Base-by-base conservation (phyloP, 2,113 vertebrate species). In the Eulacestoma nigropectus region DNA sequence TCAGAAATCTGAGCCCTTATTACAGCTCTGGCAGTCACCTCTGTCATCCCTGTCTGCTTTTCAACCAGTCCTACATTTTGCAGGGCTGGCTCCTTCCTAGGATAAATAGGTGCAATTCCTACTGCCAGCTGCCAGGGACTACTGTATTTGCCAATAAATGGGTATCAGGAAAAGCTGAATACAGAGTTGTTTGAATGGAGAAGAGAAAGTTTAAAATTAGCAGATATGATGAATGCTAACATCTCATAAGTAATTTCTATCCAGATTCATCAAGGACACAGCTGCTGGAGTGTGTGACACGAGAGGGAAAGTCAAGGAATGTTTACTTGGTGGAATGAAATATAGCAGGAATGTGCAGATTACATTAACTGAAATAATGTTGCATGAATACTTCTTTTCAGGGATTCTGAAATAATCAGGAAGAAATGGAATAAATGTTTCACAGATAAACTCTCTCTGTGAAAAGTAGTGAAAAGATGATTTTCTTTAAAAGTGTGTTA, bases 171-270 rank as follows among this genome's bases (percentile, higher is more conserved):
- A 68, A 56, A 94, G 90, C 82, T 88, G 87, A 90, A 93, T 92
- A 56, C 75, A 75, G 75, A 77, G 72, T 63, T 67, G 59, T 86
- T 91, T 53, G 75, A 95, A 77, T 44, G 25, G 92, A 94, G 90
- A 69, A 42, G 50, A 57, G 41, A 92, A 96, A 93, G 92, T 95
- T 96, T 96, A 96, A 97, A 97, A 96, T 97, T 96, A 96, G 95
- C 92, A 74, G 91, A 81, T 60, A 72, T 87, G 88, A 95, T 96
- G 93, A 95, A 96, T 96, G 73, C 90, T 75, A 19, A 86, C 60
- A 64, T 72, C 59, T 86, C 92, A 49, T 41, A 91, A 92, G 72
- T 94, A 70, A 96, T 97, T 96, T 95, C 63, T 90, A 42, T 47
- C 85, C 83, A 84, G 76, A 82, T 92, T 74, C 68, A 68, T 95